Percentiles rank a stretch among this genome's conserved stretches.
Conservation (phyloP, 2,797 vertebrate genomes). For the Neostethus bicornis region DNA sequence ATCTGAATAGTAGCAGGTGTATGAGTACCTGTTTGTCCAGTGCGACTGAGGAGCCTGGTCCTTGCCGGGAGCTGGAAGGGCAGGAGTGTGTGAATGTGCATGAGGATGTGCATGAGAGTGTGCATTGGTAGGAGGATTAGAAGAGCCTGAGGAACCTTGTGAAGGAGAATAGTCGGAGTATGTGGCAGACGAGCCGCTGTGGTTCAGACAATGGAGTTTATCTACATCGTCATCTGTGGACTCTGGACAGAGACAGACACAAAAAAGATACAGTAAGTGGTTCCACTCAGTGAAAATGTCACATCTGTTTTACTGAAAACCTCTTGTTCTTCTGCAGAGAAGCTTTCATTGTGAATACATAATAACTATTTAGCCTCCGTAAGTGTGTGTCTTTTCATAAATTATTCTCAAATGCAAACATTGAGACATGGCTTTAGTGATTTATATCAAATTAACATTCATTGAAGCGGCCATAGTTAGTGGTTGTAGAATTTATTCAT, state of each 20-base stretch:
- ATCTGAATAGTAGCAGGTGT: conserved; percentile 18
- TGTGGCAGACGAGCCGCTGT: conserved; percentile 98
- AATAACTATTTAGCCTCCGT: no score
- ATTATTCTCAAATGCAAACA: background rate
- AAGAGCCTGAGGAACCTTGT: conserved; percentile 97
- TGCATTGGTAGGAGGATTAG: conserved; percentile 88
- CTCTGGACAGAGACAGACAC: conserved; percentile 77
- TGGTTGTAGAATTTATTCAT: background rate
- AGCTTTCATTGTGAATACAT: conserved; percentile 2
- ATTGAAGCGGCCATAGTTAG: background rate
- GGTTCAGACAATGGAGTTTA: conserved; percentile 97
- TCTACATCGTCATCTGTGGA: conserved; percentile 98
- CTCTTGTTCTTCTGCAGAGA: conserved; percentile 3
- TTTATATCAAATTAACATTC: background rate
- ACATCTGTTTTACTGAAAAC: conserved; percentile 16
- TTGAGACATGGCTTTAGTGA: background rate
- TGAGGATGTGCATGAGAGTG: conserved; percentile 60
- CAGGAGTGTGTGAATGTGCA: conserved; percentile 72
- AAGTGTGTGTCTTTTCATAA: background rate
- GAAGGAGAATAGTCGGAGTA: conserved; percentile 99
- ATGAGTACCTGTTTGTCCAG: conserved; percentile 94
- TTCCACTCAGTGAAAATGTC: conserved; percentile 37
- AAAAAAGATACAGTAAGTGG: conserved; percentile 23
- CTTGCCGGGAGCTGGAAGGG: conserved; percentile 89
- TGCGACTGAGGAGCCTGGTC: conserved; percentile 92